phyloP scores from a whole-genome alignment of 2,113 vertebrate genomes.

The Halichoeres trimaculatus region DNA sequence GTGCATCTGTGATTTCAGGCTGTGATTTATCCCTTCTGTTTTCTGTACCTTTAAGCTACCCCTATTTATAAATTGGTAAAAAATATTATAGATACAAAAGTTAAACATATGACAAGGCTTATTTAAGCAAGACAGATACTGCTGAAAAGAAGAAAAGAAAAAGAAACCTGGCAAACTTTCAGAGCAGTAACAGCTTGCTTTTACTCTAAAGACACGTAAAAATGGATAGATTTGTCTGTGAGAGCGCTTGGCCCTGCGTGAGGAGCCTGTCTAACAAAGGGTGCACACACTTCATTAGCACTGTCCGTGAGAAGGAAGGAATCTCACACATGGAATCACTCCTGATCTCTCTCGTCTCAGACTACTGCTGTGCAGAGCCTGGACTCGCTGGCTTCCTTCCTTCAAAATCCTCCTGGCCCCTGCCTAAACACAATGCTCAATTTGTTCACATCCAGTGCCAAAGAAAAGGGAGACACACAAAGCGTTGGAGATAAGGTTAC shows the following conservation, averaged over 20 bases:
- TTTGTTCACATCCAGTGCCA: constrained; percentile 84
- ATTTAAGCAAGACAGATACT: too few relatives aligned
- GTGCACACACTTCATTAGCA: constrained; percentile 79
- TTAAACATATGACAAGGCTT: too few relatives aligned
- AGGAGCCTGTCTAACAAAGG: constrained; percentile 68
- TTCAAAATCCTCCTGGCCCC: constrained; percentile 71
- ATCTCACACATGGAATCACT: constrained; percentile 80
- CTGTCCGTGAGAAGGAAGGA: constrained; percentile 79
- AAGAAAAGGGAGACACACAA: constrained; percentile 81
- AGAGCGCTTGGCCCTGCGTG: constrained; percentile 36
- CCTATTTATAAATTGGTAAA: too few relatives aligned
- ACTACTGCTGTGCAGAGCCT: constrained; percentile 76
- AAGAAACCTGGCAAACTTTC: not conserved
- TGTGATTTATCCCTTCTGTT: too few relatives aligned
- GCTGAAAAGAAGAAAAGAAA: too few relatives aligned
- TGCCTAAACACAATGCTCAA: constrained; percentile 83
- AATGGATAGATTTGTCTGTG: constrained; percentile 28
- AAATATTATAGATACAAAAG: too few relatives aligned
- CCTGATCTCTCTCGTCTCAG: constrained; percentile 74
- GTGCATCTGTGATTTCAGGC: too few relatives aligned
- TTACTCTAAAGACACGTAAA: not conserved
- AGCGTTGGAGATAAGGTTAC: constrained; percentile 87
- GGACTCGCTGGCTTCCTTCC: constrained; percentile 71
- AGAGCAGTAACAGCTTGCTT: constrained; percentile 13
- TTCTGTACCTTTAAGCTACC: too few relatives aligned